Evolutionary conservation across 2,888 invertebrate species (phyloP), one percentile per base, ranked within the genome.

Genomic region (Pandemis cinnamomeana): DNA sequence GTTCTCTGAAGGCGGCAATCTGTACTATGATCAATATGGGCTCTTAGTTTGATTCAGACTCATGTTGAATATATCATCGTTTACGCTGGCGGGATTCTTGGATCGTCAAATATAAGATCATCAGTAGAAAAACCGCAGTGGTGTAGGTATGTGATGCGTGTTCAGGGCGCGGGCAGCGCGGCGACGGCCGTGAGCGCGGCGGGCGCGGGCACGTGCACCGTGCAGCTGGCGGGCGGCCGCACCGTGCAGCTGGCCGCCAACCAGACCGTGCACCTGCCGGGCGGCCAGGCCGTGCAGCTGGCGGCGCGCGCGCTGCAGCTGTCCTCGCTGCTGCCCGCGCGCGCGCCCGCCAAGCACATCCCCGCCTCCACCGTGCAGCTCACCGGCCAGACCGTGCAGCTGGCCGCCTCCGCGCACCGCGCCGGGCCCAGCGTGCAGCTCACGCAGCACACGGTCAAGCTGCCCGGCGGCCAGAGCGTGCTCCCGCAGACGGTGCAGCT

Each of bases 321-420:
- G 0, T 84, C 81, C 36, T 82, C 87, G 4, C 91, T 91, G 60
- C 81, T 89, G 60, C 91, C 87, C 36, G 89, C 87, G n/a, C 94
- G 88, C 72, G 90, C 61, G 91, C 93, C 1, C 58, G 5, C 93
- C 91, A 72, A 81, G 91, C 4, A 88, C 75, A 89, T 92, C 78
- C 92, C 92, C 0, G 90, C 90, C 0, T 90, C 91, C 0, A 85
- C 90, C 1, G 92, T 88, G 8, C 95, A 88, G 77, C 81, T 87
- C 62, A 87, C 86, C n/a, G 91, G 89, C 2, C 92, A 91, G 71
- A 91, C 91, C 0, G 91, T 93, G 20, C 89, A 90, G 76, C 78
- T 89, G 61, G 82, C 87, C n/a, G 78, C 91, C 71, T 90, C 90
- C 71, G 81, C 90, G 15, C 87, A 86, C 67, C 77, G 84, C 62